Conservation (phyloP, 1,140 invertebrate genomes). For the Heterodera carotae region DNA sequence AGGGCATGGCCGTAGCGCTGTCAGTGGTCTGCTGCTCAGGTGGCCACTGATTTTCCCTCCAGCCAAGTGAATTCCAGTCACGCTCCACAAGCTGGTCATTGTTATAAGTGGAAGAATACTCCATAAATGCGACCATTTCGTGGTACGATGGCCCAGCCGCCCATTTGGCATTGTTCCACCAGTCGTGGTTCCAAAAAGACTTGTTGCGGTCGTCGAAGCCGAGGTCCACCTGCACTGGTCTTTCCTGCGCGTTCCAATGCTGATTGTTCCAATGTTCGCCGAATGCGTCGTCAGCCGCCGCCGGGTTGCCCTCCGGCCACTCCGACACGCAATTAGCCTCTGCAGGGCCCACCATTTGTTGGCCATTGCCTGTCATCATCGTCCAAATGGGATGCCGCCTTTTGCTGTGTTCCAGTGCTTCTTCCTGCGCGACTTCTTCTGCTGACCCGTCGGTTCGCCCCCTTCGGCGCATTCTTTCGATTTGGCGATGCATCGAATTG, state of each 20-base stretch:
- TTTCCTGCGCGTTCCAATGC: constrained; percentile 52
- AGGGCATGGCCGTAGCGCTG: neutral
- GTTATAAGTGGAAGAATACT: constrained; percentile 29
- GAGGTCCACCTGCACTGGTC: constrained; percentile 44
- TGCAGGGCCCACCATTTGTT: no score
- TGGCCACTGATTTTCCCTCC: constrained; percentile 32
- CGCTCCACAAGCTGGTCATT: constrained; percentile 16
- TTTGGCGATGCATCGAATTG: no score
- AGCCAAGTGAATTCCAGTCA: constrained; percentile 38
- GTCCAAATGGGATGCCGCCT: neutral
- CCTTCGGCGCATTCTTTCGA: no score
- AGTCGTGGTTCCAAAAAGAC: constrained; percentile 52
- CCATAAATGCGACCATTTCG: constrained; percentile 31
- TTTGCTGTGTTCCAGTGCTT: no score
- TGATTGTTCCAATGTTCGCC: constrained; percentile 41
- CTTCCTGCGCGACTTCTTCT: no score
- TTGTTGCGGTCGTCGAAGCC: constrained; percentile 45
- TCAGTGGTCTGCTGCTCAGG: neutral
- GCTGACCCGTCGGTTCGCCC: neutral
- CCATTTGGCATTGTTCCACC: constrained; percentile 48
- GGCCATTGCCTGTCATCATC: neutral
- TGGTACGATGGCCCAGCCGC: constrained; percentile 45
- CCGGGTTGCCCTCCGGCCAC: constrained; percentile 31
- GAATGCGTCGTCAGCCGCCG: constrained; percentile 43
- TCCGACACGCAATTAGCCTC: neutral